Evolutionary conservation across 2,797 vertebrate genomes (phyloP), one percentile per base, ranked within the genome.

Genomic region (Staurois parvus): DNA sequence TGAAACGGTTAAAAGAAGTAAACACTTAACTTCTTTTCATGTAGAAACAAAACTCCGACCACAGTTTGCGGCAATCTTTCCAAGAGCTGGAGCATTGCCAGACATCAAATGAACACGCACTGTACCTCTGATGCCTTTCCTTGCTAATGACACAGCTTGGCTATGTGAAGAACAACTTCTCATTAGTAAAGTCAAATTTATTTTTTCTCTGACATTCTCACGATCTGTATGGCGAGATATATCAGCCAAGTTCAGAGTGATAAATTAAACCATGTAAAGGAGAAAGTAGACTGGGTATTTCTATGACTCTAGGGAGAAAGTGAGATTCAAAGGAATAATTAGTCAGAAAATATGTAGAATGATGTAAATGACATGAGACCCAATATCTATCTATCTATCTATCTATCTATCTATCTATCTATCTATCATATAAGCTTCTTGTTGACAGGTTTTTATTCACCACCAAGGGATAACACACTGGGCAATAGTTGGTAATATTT

Each of bases 131-230:
- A 21, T 42, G 37, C 52, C 19, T 73, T 72, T 45, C n/a, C 52
- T 30, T 64, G n/a, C 34, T 64, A 82, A 74, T 66, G 32, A 82
- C 40, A 40, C 56, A 66, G 69, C 69, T 62, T 45, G 52, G 32
- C 79, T 82, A 66, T 17, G 56, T 73, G 70, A 81, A 29, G 24
- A 59, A 72, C 21, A 13, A 17, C 24, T 70, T 21, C 42, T 81
- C 79, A 81, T 81, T 81, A 73, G n/a, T 40, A 62, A 72, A 81
- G 79, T 72, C 24, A 69, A 79, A 68, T 79, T 42, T 12, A 52
- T 79, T 68, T 79, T 52, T 29, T 48, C 4, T 48, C 37, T 79
- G n/a, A n/a, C 10, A 78, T 40, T 66, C 8, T 4, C 48, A 66
- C 64, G 24, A 64, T 66, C 7, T 40, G 24, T 28, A 64, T 34